Conservation (phyloP, 2,797 vertebrate species). For the Pseudomugil tenellus region DNA sequence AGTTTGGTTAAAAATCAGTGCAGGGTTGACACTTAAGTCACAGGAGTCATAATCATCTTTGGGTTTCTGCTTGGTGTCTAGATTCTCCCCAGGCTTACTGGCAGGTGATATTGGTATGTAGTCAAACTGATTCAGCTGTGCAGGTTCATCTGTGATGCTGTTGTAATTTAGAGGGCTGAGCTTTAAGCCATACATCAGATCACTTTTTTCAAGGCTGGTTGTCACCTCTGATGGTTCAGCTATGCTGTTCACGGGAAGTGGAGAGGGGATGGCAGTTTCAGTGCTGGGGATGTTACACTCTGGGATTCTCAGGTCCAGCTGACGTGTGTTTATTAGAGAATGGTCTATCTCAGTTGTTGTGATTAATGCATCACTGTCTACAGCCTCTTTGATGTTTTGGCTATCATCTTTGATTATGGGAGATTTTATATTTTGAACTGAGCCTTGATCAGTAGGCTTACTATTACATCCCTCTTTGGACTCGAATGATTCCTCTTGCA, state of each 20-base stretch:
- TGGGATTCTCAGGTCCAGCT: slow-evolving; percentile 60
- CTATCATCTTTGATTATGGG: slow-evolving; percentile 47
- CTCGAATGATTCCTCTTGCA: slow-evolving; percentile 46
- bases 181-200: slow-evolving; percentile 75
- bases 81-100: slow-evolving; percentile 61
- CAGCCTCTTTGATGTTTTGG: slow-evolving; percentile 42
- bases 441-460: slow-evolving; percentile 47
- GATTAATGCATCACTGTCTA: slow-evolving; percentile 40
- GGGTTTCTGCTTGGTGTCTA: slow-evolving; percentile 58
- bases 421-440: slow-evolving; percentile 49
- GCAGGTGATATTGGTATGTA: slow-evolving; percentile 77
- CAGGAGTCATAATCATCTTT: slow-evolving; percentile 64
- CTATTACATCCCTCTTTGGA: slow-evolving; percentile 48
- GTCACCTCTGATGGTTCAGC: slow-evolving; percentile 55
- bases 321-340: slow-evolving; percentile 68
- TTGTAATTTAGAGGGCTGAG: slow-evolving; percentile 81
- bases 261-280: slow-evolving; percentile 55
- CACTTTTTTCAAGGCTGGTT: slow-evolving; percentile 54
- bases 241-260: slow-evolving; percentile 46
- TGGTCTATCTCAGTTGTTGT: slow-evolving; percentile 52
- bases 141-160: slow-evolving; percentile 72
- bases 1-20: slow-evolving; percentile 70
- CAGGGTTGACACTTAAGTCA: slow-evolving; percentile 64
- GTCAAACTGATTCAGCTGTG: slow-evolving; percentile 73
- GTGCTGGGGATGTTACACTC: slow-evolving; percentile 65